Conservation (phyloP, 1,140 invertebrate species). For the Procambarus virginalis region DNA sequence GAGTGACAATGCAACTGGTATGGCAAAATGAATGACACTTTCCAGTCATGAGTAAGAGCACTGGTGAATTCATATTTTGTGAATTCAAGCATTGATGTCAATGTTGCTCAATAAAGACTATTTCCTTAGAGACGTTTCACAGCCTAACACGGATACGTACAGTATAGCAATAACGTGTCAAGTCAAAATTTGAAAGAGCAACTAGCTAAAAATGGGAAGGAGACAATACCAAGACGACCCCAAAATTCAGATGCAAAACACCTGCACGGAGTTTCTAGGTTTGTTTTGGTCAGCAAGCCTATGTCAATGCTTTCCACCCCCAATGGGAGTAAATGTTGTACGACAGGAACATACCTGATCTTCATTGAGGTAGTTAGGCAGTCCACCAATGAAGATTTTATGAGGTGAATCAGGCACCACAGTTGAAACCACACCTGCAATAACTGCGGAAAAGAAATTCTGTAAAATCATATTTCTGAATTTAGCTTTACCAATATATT, state of each 20-base stretch:
- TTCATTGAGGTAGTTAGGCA: conserved; percentile 99
- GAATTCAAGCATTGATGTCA: background rate
- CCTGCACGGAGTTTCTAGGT: background rate
- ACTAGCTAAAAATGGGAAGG: background rate
- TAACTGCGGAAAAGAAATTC: conserved; percentile 71
- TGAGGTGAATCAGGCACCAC: conserved; percentile 97
- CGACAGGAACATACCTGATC: conserved; percentile 83
- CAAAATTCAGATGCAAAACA: background rate
- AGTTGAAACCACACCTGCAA: conserved; percentile 82
- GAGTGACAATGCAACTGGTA: background rate
- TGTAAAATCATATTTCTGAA: background rate
- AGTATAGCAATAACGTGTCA: background rate
- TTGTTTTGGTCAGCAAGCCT: background rate
- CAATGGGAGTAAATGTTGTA: background rate
- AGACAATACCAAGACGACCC: background rate
- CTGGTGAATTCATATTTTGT: background rate
- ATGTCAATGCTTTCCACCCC: conserved; percentile 29
- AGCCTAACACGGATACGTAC: background rate
- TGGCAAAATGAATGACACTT: background rate
- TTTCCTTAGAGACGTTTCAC: background rate
- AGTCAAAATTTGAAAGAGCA: background rate
- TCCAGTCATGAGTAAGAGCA: background rate
- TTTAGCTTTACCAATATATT: background rate
- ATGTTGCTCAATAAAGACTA: background rate
- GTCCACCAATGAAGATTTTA: conserved; percentile 99